These are phyloP conservation scores for Liodrosophila aerea DNA, from an alignment of 2,888 invertebrate genomes.

Conservation along the genomic window DNA sequence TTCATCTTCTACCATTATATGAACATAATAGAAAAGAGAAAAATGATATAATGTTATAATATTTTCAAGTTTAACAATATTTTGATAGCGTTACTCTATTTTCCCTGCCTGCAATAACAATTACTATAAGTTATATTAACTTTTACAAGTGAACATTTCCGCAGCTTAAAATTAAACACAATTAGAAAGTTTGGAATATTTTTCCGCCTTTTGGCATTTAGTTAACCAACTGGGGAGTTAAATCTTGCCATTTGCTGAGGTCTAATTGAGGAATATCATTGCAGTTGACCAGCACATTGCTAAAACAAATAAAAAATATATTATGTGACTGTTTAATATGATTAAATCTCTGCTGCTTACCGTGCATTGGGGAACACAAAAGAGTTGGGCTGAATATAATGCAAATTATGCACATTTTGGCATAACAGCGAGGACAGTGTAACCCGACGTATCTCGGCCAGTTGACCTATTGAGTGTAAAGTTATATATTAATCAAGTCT, in stretches of 20 bases:
- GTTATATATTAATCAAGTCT: neutral
- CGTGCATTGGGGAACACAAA: constrained; percentile 67
- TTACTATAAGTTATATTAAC: no score
- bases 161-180: neutral
- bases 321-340: neutral
- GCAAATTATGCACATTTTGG: constrained; percentile 87
- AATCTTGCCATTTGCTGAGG: constrained; percentile 72
- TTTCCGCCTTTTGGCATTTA: neutral
- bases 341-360: constrained; percentile 41
- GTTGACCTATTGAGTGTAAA: constrained; percentile 84
- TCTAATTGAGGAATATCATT: constrained; percentile 66
- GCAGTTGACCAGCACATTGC: constrained; percentile 67
- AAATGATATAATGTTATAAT: neutral
- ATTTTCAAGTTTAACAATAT: neutral
- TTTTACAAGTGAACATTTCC: no score
- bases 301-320: constrained; percentile 12
- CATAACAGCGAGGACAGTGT: constrained; percentile 90
- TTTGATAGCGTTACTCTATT: neutral
- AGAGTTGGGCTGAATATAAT: constrained; percentile 84
- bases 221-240: constrained; percentile 44
- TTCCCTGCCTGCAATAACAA: no score
- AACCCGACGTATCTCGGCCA: constrained; percentile 88
- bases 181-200: neutral
- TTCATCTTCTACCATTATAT: no score
- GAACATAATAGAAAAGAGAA: no score